Base-by-base conservation (phyloP, 2,888 invertebrate species). In the Pocota personata region DNA sequence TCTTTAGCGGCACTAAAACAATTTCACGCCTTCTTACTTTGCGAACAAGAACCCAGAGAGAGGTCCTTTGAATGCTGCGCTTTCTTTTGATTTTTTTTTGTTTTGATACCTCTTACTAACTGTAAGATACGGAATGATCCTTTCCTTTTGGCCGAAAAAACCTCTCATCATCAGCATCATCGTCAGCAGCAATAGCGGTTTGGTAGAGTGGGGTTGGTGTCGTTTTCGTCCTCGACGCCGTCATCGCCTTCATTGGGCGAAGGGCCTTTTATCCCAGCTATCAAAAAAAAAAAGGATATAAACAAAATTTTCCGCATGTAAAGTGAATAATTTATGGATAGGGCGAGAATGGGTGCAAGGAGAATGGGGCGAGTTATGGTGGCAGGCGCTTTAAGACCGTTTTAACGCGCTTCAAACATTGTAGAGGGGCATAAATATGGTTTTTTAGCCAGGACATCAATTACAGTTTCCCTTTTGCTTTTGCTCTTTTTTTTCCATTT, bases 401-500 rank as follows among this genome's bases (percentile, higher is more conserved):
- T 79, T 79, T 69, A 84, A 69, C 79, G 71, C 52, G 71, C 52
- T 52, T 30, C 46, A 71, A 71, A 52, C 80, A 71, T 80, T 76
- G 86, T 86, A 72, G 80, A 72, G 46, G 66, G 50, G 40, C 76
- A 86, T 86, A 86, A 80, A 86, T 86, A 79, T 79, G 64, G 62
- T 75, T 83, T 79, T 64, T 79, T 67, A 66, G 84, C 75, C 79
- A 69, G 79, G 84, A 79, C 84, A 84, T 84, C 84, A 84, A 84
- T 84, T 75, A 84, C 79, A 79, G 67, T 69, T 84, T 79, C 55
- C 30, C 55, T 55, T n/a, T 55, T 14, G 55, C 16, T 32, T 30
- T 16, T 55, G 50, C n/a, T 27, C 24, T 21, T 21, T 57, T 60
- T n/a, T 40, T 67, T 14, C 37, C 32, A 16, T 57, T 76, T 82